A percentile compares a stretch with the other conserved stretches of the same genome.
Evolutionary conservation across 2,797 vertebrate species (phyloP).

Genomic region (Jordanella pulchra): DNA sequence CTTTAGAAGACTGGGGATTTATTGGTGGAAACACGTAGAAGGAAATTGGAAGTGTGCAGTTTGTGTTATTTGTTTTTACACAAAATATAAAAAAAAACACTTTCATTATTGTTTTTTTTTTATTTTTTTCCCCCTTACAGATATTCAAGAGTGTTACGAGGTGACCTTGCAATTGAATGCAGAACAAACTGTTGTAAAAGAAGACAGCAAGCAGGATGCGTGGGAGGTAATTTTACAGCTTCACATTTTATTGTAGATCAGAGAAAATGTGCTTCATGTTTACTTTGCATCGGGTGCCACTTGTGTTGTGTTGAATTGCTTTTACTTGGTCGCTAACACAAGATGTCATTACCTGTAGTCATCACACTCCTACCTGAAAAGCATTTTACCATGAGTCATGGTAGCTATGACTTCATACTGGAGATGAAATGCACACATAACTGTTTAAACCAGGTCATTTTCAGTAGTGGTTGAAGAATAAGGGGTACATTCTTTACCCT

Average conservation of each 20-base stretch:
- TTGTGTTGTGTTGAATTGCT: slow-evolving; percentile 14
- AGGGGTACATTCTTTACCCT: too few relatives aligned
- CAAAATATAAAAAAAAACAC: slow-evolving; percentile 15
- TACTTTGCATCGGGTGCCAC: slow-evolving; percentile 33
- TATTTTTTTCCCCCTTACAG: slow-evolving; percentile 63
- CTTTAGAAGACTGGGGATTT: slow-evolving; percentile 15
- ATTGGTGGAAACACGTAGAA: slow-evolving; percentile 11
- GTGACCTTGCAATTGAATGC: slow-evolving; percentile 81
- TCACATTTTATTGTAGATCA: slow-evolving; percentile 48
- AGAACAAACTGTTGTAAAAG: slow-evolving; percentile 67
- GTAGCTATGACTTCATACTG: slow-evolving; percentile 39
- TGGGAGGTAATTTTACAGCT: slow-evolving; percentile 74
- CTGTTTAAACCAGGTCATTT: not conserved
- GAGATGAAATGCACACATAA: slow-evolving; percentile 18
- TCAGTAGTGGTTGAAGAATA: not conserved
- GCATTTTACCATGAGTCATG: slow-evolving; percentile 41
- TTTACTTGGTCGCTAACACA: slow-evolving; percentile 18
- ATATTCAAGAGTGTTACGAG: slow-evolving; percentile 87
- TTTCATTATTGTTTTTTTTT: slow-evolving; percentile 46
- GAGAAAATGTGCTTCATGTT: slow-evolving; percentile 48
- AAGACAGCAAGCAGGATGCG: slow-evolving; percentile 63
- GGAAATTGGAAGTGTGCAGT: not conserved
- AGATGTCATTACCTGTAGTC: slow-evolving; percentile 46
- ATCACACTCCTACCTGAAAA: slow-evolving; percentile 30
- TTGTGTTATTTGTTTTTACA: slow-evolving; percentile 21